Base-by-base conservation (phyloP, 2,888 invertebrate genomes). In the Phengaris arion region DNA sequence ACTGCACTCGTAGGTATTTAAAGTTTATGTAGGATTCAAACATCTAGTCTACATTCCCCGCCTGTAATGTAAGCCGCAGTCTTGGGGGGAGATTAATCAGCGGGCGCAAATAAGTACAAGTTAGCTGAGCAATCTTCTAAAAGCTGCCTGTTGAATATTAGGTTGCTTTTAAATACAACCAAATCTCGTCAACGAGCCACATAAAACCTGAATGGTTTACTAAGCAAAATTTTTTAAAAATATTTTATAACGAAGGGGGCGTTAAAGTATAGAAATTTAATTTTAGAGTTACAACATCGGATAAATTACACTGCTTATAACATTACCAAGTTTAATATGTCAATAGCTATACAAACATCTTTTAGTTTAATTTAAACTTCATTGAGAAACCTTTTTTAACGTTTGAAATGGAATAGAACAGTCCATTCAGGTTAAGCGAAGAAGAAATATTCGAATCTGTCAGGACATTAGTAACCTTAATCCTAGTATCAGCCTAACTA, bases 131-230 rank as follows among this genome's bases (percentile, higher is more conserved):
- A 35, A 75, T 70, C 70, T 75, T 75, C 59, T 57, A 70, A 35
- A 48, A 70, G 75, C 74, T 76, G 74, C 76, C 76, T 76, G 75
- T 75, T 70, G 77, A 77, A 76, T 76, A 76, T 76, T 74, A 75
- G 68, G 74, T 75, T 75, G 75, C 75, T 74, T 75, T 73, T 54
- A 68, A 74, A 45, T n/a, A 73, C 57, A 69, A 59, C 74, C 69
- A 35, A n/a, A 48, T 13, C 48, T 48, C 35, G 35, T 64, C 64
- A 64, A 35, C 64, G 64, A 35, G 35, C 64, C 35, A 64, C 64
- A 64, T 64, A 64, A 45, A 64, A 35, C 64, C 12, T 13, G 64
- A 64, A 35, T 45, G 64, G 12, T 64, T 64, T 64, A 64, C 64
- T 64, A 45, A 64, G 35, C 35, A 64, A 64, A 13, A 64, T 35